Conservation (phyloP, 2,888 invertebrate species). For the Tiphia femorata region DNA sequence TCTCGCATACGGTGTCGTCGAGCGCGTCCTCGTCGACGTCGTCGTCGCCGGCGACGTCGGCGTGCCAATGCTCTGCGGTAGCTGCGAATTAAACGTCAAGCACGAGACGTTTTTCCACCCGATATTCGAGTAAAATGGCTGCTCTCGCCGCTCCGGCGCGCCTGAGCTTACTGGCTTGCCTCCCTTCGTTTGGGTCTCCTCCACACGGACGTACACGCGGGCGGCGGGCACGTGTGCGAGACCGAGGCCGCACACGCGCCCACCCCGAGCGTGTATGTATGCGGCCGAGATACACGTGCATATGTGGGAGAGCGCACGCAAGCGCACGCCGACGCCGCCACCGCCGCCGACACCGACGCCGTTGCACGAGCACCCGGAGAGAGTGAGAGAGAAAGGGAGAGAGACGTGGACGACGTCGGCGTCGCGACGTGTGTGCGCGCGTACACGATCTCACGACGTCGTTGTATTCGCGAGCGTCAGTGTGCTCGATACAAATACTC, state of each 20-base stretch:
- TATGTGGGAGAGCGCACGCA: neutral
- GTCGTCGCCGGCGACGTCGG: slow-evolving; percentile 5
- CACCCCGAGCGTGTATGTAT: neutral
- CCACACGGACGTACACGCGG: slow-evolving; percentile 53
- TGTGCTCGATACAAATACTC: too few relatives aligned
- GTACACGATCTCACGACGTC: slow-evolving; percentile 6
- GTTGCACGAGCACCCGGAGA: neutral
- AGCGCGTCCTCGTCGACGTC: slow-evolving; percentile 17
- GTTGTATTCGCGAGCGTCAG: too few relatives aligned
- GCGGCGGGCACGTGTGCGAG: slow-evolving; percentile 8
- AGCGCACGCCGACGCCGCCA: neutral
- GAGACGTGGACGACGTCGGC: neutral
- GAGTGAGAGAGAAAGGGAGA: neutral
- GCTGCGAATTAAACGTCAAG: slow-evolving; percentile 11
- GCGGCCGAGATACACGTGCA: neutral
- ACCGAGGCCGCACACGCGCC: slow-evolving; percentile 12
- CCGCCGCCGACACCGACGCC: neutral
- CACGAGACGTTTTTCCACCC: slow-evolving; percentile 53
- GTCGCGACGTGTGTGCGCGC: slow-evolving; percentile 15
- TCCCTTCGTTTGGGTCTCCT: slow-evolving; percentile 67
- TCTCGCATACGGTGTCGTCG: neutral
- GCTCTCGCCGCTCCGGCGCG: slow-evolving; percentile 68
- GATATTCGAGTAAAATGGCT: slow-evolving; percentile 67
- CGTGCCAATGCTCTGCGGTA: too few relatives aligned
- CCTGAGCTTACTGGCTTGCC: slow-evolving; percentile 67